A percentile compares a stretch with the other conserved stretches of the same genome.
Evolutionary conservation across 1,140 invertebrate genomes (phyloP).

Genomic region (Chironomus tepperi): DNA sequence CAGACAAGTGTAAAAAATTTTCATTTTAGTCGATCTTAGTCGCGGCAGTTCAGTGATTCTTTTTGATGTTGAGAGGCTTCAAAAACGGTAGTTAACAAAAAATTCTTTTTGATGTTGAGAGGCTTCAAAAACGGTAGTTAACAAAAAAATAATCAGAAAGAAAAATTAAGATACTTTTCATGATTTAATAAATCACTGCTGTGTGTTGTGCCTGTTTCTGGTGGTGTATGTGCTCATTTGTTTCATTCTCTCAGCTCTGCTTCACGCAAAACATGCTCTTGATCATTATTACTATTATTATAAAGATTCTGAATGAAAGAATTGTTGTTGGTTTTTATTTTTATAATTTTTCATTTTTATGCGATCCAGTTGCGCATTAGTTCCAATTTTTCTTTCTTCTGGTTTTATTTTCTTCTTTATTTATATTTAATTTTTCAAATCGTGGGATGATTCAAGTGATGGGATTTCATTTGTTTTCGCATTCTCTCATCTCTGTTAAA

Average conservation of each 20-base stretch:
- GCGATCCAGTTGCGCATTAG: neutral
- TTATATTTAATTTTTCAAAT: neutral
- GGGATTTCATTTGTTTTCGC: neutral
- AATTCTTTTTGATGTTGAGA: too few species aligned
- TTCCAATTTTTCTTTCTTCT: neutral
- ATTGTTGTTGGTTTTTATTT: too few species aligned
- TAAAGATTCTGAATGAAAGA: too few species aligned
- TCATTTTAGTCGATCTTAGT: too few species aligned
- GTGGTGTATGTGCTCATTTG: neutral
- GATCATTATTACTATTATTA: too few species aligned
- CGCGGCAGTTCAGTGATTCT: neutral
- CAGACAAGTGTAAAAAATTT: too few species aligned
- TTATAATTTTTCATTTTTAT: too few species aligned
- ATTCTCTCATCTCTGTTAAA: neutral
- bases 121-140: neutral
- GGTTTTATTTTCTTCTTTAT: too few species aligned
- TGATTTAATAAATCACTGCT: constrained; percentile 4
- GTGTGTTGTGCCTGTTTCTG: neutral
- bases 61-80: neutral
- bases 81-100: constrained; percentile 1
- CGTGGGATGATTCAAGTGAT: neutral
- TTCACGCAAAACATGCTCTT: too few species aligned
- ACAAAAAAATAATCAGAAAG: neutral
- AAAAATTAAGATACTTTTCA: constrained; percentile 13
- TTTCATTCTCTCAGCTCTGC: neutral